Percentiles rank a stretch among this genome's conserved stretches.
phyloP scores from a whole-genome alignment of 2,113 vertebrate genomes.

The Galeopterus variegatus region DNA sequence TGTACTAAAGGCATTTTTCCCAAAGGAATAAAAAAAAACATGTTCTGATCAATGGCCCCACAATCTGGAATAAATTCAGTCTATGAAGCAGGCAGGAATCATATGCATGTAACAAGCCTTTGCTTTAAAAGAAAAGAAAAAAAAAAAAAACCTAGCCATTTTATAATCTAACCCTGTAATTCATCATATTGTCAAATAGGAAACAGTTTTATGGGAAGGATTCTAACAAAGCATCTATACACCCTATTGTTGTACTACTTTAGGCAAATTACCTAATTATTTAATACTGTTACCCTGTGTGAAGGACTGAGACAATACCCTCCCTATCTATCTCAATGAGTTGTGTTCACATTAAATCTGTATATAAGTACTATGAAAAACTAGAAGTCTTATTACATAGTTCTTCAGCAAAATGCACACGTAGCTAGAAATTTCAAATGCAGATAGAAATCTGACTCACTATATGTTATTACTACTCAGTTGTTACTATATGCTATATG shows the following conservation, averaged over 20 bases:
- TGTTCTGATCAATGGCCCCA: too few relatives aligned
- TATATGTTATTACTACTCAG: background rate
- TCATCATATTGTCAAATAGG: background rate
- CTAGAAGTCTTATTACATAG: background rate
- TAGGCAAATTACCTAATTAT: background rate
- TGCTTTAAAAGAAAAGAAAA: background rate
- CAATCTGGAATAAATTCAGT: background rate
- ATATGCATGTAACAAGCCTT: background rate
- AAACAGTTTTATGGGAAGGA: background rate
- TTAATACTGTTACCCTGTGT: background rate
- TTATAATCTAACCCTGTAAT: background rate
- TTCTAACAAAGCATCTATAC: background rate
- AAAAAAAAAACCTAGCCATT: background rate
- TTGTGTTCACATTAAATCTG: background rate
- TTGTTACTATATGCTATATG: background rate
- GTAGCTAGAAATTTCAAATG: background rate
- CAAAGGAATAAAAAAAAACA: background rate
- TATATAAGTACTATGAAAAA: background rate
- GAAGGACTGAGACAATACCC: background rate
- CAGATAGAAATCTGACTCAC: background rate
- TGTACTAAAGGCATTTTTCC: background rate
- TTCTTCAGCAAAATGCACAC: background rate
- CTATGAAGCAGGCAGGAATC: background rate
- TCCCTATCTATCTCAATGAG: background rate
- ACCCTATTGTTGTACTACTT: background rate